A percentile compares a stretch with the other conserved stretches of the same genome.
Conservation (phyloP, 2,888 invertebrate species). For the Biston stratarius region DNA sequence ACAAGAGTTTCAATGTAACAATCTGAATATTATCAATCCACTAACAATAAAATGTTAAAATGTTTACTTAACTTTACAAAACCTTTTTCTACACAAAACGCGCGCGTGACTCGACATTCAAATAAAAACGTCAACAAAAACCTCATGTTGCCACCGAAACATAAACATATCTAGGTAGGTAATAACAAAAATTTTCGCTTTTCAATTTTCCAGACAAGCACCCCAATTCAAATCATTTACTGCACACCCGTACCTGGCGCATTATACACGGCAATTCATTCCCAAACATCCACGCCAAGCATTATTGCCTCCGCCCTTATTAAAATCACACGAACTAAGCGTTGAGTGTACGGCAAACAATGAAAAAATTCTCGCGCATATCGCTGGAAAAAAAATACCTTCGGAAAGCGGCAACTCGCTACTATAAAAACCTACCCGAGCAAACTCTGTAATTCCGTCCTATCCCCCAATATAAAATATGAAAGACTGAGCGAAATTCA, state of each 20-base stretch:
- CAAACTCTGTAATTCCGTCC: conserved; percentile 82
- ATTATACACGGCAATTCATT: conserved; percentile 60
- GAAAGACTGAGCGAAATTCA: conserved; percentile 83
- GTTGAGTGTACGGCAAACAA: conserved; percentile 70
- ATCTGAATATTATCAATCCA: not conserved
- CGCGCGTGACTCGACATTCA: conserved; percentile 1
- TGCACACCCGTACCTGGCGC: conserved; percentile 27
- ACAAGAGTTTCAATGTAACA: no score
- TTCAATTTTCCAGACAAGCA: conserved; percentile 27
- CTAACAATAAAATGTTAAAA: conserved; percentile 1
- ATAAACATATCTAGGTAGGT: conserved; percentile 1
- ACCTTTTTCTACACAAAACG: conserved; percentile 6
- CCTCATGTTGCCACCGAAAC: not conserved
- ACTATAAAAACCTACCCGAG: conserved; percentile 82
- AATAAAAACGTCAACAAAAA: conserved; percentile 17
- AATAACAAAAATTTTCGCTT: conserved; percentile 19
- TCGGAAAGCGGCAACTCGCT: conserved; percentile 71
- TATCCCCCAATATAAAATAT: conserved; percentile 84
- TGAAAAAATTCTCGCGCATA: conserved; percentile 69
- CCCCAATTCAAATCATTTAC: conserved; percentile 39
- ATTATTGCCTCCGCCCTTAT: conserved; percentile 63
- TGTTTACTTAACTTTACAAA: conserved; percentile 9
- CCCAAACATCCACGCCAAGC: conserved; percentile 49
- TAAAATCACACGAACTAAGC: conserved; percentile 76
- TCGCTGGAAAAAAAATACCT: conserved; percentile 73